Evolutionary conservation across 2,797 vertebrate species (phyloP), one percentile per base, ranked within the genome.

Genomic region (Pseudomugil tenellus): DNA sequence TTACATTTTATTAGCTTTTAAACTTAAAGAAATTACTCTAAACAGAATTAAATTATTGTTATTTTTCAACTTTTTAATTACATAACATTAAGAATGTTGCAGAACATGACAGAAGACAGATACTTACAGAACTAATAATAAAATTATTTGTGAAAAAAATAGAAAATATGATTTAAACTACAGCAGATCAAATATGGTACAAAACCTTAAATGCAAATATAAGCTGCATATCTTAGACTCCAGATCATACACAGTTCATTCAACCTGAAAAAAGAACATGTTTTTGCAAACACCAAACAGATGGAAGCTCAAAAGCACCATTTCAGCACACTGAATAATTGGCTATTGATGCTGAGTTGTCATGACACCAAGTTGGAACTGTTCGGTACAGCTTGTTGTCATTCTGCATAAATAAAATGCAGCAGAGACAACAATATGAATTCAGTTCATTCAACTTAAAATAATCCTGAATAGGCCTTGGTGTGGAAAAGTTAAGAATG

Each of bases 11-110:
- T 84, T 72, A 70, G 25, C 70, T 84, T 86, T 86, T 77, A 88
- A 87, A 91, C 90, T 87, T 84, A 85, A 86, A 86, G 76, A 80
- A 78, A 86, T 78, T 66, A 88, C 35, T 37, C 69, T 51, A 49
- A 46, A 70, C 53, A 74, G 35, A 66, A n/a, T 12, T 0, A 63
- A 52, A 17, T 43, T 17, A 43, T 43, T 19, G 9, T 46, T 46
- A n/a, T 46, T 46, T 59, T 51, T 55, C 69, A 28, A 16, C 13
- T 6, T 2, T 34, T 34, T 34, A 13, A 17, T 39, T 17, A 39
- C 14, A 39, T 16, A 16, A 39, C 14, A 39, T 16, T 8, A 13
- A 39, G 37, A 39, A 39, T 39, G 13, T 39, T 16, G 7, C 37
- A 39, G 14, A 39, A 39, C 11, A 17, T 39, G 14, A 17, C 3